Evolutionary conservation across 1,140 invertebrate genomes (phyloP), one percentile per base, ranked within the genome.

Genomic region (Calliphora vicina): DNA sequence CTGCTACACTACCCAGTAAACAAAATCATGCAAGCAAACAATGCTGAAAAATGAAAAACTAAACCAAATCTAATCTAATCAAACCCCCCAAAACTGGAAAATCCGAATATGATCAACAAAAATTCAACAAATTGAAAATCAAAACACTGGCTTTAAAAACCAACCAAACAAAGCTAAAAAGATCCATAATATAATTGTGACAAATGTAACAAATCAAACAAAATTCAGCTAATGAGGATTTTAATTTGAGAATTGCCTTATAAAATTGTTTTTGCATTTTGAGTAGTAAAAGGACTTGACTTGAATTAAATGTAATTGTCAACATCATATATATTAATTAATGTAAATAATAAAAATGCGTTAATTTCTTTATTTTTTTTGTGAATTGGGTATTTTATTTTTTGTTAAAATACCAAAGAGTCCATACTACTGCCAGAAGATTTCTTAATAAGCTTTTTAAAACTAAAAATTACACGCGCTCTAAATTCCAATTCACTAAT

Each of bases 361-460:
- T 20, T 67, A 10, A 23, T 67, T n/a, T 67, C 25, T 12, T 23
- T 1, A 23, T 67, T 67, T 10, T 78, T 43, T 71, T 26, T 83
- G 72, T 83, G 29, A 83, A 83, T 83, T 83, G 83, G 83, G 57
- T 73, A 81, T 71, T 80, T 83, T 80, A 83, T 80, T 80, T 81
- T 83, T 82, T 80, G 45, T 57, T 74, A 74, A 57, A 85, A 89
- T 89, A 88, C 88, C 88, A 90, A 89, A 90, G 88, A 89, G 88
- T 89, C 88, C 88, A 90, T 90, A 90, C 88, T 90, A 90, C 88
- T 90, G 87, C 88, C 88, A 90, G 88, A 90, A 90, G 88, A 88
- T 90, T 90, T 90, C 88, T 90, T 90, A 90, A 90, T 90, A 90
- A 90, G 88, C 85, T 86, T 86, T 83, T 61, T 73, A 25, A 45